These are phyloP conservation scores for Odontocolon sp. DNA, from an alignment of 2,888 invertebrate genomes.

Conservation along the genomic window DNA sequence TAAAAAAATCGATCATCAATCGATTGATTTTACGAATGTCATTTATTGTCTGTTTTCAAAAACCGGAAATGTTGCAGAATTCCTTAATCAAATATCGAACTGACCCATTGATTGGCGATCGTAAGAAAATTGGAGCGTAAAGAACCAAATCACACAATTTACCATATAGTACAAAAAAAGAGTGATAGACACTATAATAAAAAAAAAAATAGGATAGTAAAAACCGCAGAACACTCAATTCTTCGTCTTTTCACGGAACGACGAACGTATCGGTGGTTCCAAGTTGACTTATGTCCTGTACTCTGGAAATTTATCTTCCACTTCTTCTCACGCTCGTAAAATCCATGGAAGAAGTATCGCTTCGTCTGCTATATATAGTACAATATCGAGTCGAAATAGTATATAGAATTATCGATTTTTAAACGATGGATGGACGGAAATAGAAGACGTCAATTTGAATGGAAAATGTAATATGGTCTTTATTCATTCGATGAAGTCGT, in stretches of 20 bases:
- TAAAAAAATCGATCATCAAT: too few relatives aligned
- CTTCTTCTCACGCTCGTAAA: slow-evolving; percentile 51
- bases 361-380: slow-evolving; percentile 35
- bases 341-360: slow-evolving; percentile 49
- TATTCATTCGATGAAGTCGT: too few relatives aligned
- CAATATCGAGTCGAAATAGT: background rate
- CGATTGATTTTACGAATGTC: too few relatives aligned
- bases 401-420: slow-evolving; percentile 52
- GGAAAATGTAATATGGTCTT: too few relatives aligned
- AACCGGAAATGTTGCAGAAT: too few relatives aligned
- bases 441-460: slow-evolving; percentile 7
- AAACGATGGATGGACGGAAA: slow-evolving; percentile 36
- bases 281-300: slow-evolving; percentile 41
- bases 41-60: too few relatives aligned
- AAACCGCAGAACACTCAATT: slow-evolving; percentile 45
- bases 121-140: too few relatives aligned
- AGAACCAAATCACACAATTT: too few relatives aligned
- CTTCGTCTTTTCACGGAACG: slow-evolving; percentile 53
- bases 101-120: too few relatives aligned
- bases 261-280: slow-evolving; percentile 46
- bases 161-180: too few relatives aligned
- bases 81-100: too few relatives aligned
- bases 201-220: slow-evolving; percentile 26
- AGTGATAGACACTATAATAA: slow-evolving; percentile 29
- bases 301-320: slow-evolving; percentile 48